These are phyloP conservation scores for Drosophila navojoa DNA, from an alignment of 1,140 invertebrate genomes.

Conservation along the genomic window DNA sequence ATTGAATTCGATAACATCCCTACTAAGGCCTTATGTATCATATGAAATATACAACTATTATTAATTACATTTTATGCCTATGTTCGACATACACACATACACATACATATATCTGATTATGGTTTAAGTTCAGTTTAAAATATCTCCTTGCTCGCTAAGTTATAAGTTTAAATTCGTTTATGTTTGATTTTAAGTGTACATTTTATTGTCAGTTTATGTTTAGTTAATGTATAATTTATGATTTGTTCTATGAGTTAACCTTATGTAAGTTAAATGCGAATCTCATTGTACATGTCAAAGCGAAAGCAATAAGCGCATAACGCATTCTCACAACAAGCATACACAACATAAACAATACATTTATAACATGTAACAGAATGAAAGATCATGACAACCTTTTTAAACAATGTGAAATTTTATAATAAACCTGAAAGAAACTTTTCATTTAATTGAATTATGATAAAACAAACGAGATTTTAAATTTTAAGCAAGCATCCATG, in stretches of 20 bases:
- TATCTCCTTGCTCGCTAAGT: conserved; percentile 55
- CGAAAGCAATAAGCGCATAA: conserved; percentile 52
- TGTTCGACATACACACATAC: conserved; percentile 48
- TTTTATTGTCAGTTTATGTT: conserved; percentile 65
- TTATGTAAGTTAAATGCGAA: conserved; percentile 71
- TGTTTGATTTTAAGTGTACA: conserved; percentile 74
- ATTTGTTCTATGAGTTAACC: conserved; percentile 50
- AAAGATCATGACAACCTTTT: conserved; percentile 63
- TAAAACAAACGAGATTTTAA: conserved; percentile 35
- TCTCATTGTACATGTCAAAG: conserved; percentile 63
- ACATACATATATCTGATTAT: conserved; percentile 34
- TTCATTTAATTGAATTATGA: conserved; percentile 61
- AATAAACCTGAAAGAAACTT: conserved; percentile 65
- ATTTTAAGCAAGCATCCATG: conserved; percentile 56
- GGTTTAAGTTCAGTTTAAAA: conserved; percentile 59
- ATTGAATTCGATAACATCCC: conserved; percentile 49
- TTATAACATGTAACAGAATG: conserved; percentile 57
- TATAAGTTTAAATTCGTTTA: conserved; percentile 49
- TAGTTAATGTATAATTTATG: conserved; percentile 60
- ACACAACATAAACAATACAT: conserved; percentile 44
- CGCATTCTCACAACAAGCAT: conserved; percentile 38
- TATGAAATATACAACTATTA: conserved; percentile 72
- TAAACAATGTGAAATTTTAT: conserved; percentile 68
- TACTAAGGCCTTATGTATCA: conserved; percentile 75
- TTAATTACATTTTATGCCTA: conserved; percentile 65